phyloP scores from a whole-genome alignment of 2,888 invertebrate species.

The Lottia scabra region DNA sequence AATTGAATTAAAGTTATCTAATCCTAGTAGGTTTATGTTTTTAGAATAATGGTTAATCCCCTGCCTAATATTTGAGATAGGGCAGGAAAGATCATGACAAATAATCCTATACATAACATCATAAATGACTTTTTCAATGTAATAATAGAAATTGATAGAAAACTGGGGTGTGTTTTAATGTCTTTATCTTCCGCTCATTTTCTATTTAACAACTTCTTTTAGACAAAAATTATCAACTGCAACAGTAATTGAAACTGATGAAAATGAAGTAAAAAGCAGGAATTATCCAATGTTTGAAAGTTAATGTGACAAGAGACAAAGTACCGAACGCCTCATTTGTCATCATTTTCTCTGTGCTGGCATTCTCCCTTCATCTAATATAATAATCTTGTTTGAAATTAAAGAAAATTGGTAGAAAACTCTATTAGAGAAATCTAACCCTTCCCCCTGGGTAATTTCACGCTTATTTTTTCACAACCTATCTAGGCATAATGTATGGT shows the following conservation, averaged over 20 bases:
- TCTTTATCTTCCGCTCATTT: not conserved
- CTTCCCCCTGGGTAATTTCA: slow-evolving; percentile 1
- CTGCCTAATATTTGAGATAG: not conserved
- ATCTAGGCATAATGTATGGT: not conserved
- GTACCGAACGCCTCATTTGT: not conserved
- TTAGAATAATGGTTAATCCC: too few relatives aligned
- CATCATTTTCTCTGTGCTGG: not conserved
- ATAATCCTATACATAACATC: not conserved
- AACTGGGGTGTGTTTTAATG: slow-evolving; percentile 2
- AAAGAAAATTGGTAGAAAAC: slow-evolving; percentile 1
- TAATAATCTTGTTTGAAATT: slow-evolving; percentile 1
- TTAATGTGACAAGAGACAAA: slow-evolving; percentile 3
- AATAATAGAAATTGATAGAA: not conserved
- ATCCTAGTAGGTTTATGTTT: too few relatives aligned
- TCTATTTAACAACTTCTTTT: slow-evolving; percentile 4
- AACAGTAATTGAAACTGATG: slow-evolving; percentile 4
- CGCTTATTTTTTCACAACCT: not conserved
- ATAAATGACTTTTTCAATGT: slow-evolving; percentile 2
- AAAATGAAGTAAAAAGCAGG: slow-evolving; percentile 7
- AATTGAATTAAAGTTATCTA: too few relatives aligned
- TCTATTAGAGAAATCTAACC: slow-evolving; percentile 4
- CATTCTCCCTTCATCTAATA: not conserved
- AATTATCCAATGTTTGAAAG: slow-evolving; percentile 5
- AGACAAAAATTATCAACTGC: slow-evolving; percentile 3
- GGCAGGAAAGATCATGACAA: not conserved